Percentiles rank a stretch among this genome's conserved stretches.
Evolutionary conservation across 2,113 vertebrate species (phyloP).

Genomic region (Nycticryphes semicollaris): DNA sequence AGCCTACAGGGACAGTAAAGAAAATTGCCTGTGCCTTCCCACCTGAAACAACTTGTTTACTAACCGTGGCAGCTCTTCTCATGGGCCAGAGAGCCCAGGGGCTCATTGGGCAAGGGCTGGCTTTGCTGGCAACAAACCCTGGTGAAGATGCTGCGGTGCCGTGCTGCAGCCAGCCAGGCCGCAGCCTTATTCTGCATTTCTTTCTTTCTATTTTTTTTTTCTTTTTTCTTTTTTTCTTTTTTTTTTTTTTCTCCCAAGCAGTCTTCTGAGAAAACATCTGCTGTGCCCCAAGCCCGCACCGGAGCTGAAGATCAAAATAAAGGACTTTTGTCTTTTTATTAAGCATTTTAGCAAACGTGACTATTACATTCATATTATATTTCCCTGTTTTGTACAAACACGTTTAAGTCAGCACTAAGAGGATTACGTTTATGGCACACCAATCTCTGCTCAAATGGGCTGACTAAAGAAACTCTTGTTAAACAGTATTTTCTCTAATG

Average conservation of each 20-base stretch:
- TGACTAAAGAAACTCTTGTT: constrained; percentile 76
- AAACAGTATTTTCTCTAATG: constrained; percentile 75
- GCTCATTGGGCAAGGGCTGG: neutral
- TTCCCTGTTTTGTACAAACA: constrained; percentile 80
- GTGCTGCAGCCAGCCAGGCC: neutral
- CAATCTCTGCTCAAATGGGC: constrained; percentile 59
- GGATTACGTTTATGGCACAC: constrained; percentile 71
- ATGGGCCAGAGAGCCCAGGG: accelerated
- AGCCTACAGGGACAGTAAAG: neutral
- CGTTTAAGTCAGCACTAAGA: constrained; percentile 75
- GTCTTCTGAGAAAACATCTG: constrained; percentile 59
- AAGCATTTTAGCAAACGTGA: constrained; percentile 70
- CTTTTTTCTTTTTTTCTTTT: neutral
- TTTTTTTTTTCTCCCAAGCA: neutral
- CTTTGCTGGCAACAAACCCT: accelerated
- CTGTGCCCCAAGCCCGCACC: neutral
- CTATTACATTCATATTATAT: constrained; percentile 72
- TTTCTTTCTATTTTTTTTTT: neutral
- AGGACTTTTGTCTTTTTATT: constrained; percentile 71
- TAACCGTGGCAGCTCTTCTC: accelerated
- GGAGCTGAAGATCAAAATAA: constrained; percentile 57
- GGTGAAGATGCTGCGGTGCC: neutral
- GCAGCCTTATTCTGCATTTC: neutral
- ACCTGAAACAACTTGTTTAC: neutral
- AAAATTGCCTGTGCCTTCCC: neutral